phyloP scores from a whole-genome alignment of 1,140 invertebrate genomes.

The Saccostrea echinata region DNA sequence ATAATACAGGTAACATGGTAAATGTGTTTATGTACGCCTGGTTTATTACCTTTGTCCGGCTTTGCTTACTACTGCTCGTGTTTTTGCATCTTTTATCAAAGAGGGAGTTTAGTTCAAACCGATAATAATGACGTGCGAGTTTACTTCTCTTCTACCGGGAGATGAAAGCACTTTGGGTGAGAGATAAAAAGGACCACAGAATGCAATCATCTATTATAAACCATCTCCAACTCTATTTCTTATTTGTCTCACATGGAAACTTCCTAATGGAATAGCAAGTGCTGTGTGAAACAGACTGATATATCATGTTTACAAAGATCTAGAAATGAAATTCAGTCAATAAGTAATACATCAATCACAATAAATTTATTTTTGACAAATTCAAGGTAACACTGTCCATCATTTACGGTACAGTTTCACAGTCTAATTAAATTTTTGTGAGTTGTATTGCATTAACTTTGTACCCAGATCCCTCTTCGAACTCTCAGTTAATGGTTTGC shows the following conservation, averaged over 20 bases:
- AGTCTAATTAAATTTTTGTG: background rate
- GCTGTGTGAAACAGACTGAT: background rate
- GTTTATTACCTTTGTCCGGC: background rate
- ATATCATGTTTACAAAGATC: background rate
- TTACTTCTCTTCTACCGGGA: background rate
- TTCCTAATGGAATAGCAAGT: too few relatives aligned
- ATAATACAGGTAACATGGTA: background rate
- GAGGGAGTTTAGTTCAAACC: constrained; percentile 17
- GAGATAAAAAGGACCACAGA: constrained; percentile 11
- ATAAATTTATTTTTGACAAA: constrained; percentile 12
- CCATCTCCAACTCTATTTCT: background rate
- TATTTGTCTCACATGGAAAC: background rate
- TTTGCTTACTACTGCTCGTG: background rate
- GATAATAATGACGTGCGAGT: background rate
- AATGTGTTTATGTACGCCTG: background rate
- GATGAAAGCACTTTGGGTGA: constrained; percentile 21
- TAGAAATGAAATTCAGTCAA: background rate
- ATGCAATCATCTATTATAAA: background rate
- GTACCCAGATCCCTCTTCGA: background rate
- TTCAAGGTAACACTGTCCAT: background rate
- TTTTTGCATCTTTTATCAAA: constrained; percentile 8
- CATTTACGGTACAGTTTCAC: background rate
- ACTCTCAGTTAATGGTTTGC: constrained; percentile 12
- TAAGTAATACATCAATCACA: background rate
- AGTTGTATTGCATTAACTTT: background rate